Evolutionary conservation across 2,888 invertebrate species (phyloP).

Genomic region (Rhaphigaster nebulosa): DNA sequence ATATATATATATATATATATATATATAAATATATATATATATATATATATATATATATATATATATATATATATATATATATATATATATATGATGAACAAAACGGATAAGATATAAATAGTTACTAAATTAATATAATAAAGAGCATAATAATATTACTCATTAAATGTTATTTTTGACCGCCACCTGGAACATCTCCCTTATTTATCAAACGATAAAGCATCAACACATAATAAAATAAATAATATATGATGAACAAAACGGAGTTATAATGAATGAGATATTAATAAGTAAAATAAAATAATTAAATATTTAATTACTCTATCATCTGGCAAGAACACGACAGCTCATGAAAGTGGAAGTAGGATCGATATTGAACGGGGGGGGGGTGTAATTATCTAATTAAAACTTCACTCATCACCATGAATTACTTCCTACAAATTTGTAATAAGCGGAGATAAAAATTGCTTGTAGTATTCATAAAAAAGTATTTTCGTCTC

Average conservation of each 20-base stretch:
- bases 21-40: too few species aligned
- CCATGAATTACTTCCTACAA: neutral
- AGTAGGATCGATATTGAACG: neutral
- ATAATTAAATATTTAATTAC: neutral
- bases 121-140: too few species aligned
- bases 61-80: too few species aligned
- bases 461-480: neutral
- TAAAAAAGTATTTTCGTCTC: neutral
- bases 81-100: too few species aligned
- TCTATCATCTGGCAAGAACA: neutral
- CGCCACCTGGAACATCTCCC: too few species aligned
- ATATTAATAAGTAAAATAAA: neutral
- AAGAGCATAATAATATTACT: too few species aligned
- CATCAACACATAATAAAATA: too few species aligned
- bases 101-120: too few species aligned
- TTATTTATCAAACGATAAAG: too few species aligned
- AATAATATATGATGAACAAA: neutral
- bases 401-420: conserved; percentile 27
- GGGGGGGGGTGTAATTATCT: neutral
- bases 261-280: neutral
- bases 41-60: too few species aligned
- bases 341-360: neutral
- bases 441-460: neutral
- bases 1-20: too few species aligned
- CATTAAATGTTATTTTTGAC: too few species aligned